Evolutionary conservation across 2,113 vertebrate genomes (phyloP), one percentile per base, ranked within the genome.

Genomic region (Odontesthes bonariensis): DNA sequence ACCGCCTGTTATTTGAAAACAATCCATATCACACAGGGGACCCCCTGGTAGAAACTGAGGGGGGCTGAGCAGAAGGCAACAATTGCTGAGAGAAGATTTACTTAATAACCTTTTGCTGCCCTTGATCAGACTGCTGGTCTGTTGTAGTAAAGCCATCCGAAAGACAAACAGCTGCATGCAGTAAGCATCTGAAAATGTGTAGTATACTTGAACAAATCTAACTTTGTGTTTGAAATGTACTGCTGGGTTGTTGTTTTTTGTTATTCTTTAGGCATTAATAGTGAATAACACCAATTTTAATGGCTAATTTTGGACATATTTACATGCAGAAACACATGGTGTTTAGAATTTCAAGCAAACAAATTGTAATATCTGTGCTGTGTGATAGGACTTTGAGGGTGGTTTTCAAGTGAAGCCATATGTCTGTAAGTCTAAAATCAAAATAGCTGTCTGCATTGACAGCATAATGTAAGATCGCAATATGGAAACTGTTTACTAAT

Each of bases 1-100:
- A 55, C 80, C 33, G 74, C 63, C 70, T 88, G 88, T 91, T 85
- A 86, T 88, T 86, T 87, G 85, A 89, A 91, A 90, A 92, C 83
- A 90, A 86, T 88, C 84, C 73, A 87, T 88, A 83, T 90, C 85
- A 79, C 85, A 81, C 63, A 67, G 75, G 75, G 73, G 75, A 57
- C 67, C 73, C 40, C 42, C 64, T 63, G 82, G 83, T 69, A 68
- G 59, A 77, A 77, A 69, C 67, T 27, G 75, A 74, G 67, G 80
- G 82, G 63, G 63, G 77, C 70, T 22, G 51, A 62, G 65, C 10
- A 14, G 76, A 82, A 75, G 84, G 49, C 60, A 84, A 86, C 84
- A 84, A 74, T 79, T 67, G 76, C 72, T 54, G 53, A 63, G 68
- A 78, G 88, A 81, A 77, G 79, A 89, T 85, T 88, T 77, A 86